Conservation (phyloP, 2,888 invertebrate genomes). For the Hypercompe scribonia region DNA sequence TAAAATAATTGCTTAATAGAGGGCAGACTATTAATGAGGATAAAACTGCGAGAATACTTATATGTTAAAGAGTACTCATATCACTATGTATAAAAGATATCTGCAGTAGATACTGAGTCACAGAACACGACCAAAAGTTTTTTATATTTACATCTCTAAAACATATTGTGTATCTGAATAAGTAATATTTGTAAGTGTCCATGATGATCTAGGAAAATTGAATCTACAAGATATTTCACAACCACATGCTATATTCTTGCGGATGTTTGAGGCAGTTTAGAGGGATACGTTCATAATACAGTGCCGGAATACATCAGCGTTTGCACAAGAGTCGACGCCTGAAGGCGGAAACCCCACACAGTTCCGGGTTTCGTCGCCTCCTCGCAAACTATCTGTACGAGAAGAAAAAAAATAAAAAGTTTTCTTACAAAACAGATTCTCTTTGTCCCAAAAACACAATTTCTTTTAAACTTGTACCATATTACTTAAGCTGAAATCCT, state of each 20-base stretch:
- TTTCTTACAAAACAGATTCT: constrained; percentile 38
- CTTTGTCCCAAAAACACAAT: constrained; percentile 36
- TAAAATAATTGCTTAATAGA: too few relatives aligned
- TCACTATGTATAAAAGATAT: not conserved
- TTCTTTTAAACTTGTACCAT: constrained; percentile 23
- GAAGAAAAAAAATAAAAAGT: constrained; percentile 31
- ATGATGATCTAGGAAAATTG: constrained; percentile 30
- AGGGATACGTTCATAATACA: constrained; percentile 32
- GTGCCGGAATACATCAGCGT: constrained; percentile 36
- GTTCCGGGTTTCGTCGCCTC: constrained; percentile 26
- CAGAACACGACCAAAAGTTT: not conserved
- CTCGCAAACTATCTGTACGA: constrained; percentile 24
- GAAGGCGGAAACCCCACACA: constrained; percentile 31
- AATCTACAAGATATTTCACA: constrained; percentile 21
- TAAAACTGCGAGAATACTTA: not conserved
- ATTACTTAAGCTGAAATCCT: constrained; percentile 29
- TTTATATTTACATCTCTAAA: constrained; percentile 11
- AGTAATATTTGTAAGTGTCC: constrained; percentile 28
- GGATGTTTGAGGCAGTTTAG: constrained; percentile 33
- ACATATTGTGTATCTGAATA: constrained; percentile 28
- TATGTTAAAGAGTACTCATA: too few relatives aligned
- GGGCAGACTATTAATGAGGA: not conserved
- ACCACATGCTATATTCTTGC: constrained; percentile 18
- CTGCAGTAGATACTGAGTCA: not conserved
- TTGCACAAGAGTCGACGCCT: constrained; percentile 28